Base-by-base conservation (phyloP, 2,888 invertebrate species). In the Meghimatium bilineatum region DNA sequence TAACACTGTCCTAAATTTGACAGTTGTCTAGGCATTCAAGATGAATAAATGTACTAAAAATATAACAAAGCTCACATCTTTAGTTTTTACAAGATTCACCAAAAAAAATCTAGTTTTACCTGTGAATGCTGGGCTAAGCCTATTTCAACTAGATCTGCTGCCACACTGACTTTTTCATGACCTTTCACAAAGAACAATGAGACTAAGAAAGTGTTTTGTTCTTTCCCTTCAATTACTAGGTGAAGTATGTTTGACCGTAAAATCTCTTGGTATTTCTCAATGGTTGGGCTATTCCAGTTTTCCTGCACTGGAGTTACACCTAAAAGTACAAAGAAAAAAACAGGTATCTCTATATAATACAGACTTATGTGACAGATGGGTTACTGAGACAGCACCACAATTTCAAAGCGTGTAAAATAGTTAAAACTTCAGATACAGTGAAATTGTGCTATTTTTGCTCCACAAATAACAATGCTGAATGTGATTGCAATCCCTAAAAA, bases 251-350 rank as follows among this genome's bases (percentile, higher is more conserved):
- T 36, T 56, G 67, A 49, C 1, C 29, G 49, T 0, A 82, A 52
- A 32, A 77, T 76, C 49, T 52, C 38, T 49, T 69, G 17, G 44
- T 77, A 82, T 2, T 52, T 38, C 20, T 2, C n/a, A 56, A 82
- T 69, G 0, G 44, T 75, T 66, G 69, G 69, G n/a, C 44, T 32
- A 36, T 52, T 56, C 77, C 77, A 82, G 32, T 69, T 49, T 34
- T 44, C 77, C 17, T 69, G 44, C 14, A 71, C 77, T n/a, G 69
- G 82, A 5, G 32, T 71, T 26, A 82, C 76, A 69, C 82, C 82
- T 82, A 44, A 20, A 81, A 74, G 20, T 32, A 20, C 1, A 52
- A n/a, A n/a, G 38, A 79, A 34, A n/a, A n/a, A n/a, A n/a, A n/a
- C n/a, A n/a, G 10, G 32, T 66, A 79, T 63, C 44, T 8, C 6